Evolutionary conservation across 2,888 invertebrate species (phyloP).

Genomic region (Drosophila emarginata): DNA sequence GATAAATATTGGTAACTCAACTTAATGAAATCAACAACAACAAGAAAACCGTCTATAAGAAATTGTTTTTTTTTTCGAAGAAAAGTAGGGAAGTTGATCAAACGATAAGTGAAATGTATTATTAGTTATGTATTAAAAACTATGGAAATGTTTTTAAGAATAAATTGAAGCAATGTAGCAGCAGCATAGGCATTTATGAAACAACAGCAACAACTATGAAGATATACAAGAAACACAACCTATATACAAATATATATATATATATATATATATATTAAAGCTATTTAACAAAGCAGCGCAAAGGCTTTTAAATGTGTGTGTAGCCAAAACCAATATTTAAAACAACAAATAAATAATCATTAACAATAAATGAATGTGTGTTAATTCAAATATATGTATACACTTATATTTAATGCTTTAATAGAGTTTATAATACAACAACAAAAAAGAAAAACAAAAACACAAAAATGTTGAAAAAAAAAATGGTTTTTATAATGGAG

Average conservation of each 20-base stretch:
- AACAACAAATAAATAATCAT: slow-evolving; percentile 49
- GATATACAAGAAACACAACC: slow-evolving; percentile 40
- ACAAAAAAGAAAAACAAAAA: slow-evolving; percentile 16
- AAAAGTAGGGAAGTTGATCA: slow-evolving; percentile 21
- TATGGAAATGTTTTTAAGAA: slow-evolving; percentile 45
- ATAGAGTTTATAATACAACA: slow-evolving; percentile 54
- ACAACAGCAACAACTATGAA: slow-evolving; percentile 34
- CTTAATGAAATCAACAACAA: slow-evolving; percentile 33
- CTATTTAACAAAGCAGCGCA: slow-evolving; percentile 63
- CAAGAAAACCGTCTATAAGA: slow-evolving; percentile 61
- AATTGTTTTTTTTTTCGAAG: slow-evolving; percentile 25
- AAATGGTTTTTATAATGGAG: slow-evolving; percentile 70
- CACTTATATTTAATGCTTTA: slow-evolving; percentile 56
- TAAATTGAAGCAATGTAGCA: slow-evolving; percentile 43
- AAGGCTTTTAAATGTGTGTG: slow-evolving; percentile 64
- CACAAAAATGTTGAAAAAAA: slow-evolving; percentile 35
- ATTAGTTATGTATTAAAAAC: slow-evolving; percentile 40
- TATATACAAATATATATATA: slow-evolving; percentile 37
- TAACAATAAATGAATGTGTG: slow-evolving; percentile 62
- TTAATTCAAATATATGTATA: slow-evolving; percentile 48
- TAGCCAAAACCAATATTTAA: slow-evolving; percentile 51
- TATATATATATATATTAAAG: slow-evolving; percentile 55
- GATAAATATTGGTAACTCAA: slow-evolving; percentile 51
- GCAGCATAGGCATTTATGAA: slow-evolving; percentile 69
- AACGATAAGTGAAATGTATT: slow-evolving; percentile 51